Conservation (phyloP, 2,888 invertebrate species). For the Pardosa pseudoannulata region DNA sequence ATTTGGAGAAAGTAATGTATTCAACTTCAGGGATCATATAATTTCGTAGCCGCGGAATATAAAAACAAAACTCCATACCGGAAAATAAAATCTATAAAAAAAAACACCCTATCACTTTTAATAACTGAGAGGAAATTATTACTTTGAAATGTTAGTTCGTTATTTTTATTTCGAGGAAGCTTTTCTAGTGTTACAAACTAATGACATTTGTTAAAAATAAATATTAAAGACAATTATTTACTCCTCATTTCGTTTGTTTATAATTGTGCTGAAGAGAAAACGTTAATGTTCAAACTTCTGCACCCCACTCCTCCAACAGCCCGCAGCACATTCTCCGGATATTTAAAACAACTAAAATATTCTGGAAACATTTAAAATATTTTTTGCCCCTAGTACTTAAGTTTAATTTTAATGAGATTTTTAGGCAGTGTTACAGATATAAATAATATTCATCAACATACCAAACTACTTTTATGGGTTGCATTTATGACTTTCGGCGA, state of each 20-base stretch:
- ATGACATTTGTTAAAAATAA: too few relatives aligned
- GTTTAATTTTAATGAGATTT: constrained; percentile 53
- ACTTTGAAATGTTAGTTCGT: too few relatives aligned
- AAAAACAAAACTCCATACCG: too few relatives aligned
- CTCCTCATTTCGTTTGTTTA: background rate
- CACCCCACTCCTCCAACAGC: background rate
- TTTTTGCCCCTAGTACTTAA: background rate
- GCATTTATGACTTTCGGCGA: constrained; percentile 44
- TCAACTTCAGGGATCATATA: too few relatives aligned
- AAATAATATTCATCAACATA: constrained; percentile 55
- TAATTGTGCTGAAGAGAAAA: background rate
- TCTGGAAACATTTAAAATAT: background rate
- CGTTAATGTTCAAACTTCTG: background rate
- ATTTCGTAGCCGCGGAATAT: too few relatives aligned
- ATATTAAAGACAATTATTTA: background rate
- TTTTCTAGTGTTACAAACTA: too few relatives aligned
- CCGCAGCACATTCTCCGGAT: background rate
- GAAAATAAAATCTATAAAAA: too few relatives aligned
- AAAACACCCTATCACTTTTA: too few relatives aligned
- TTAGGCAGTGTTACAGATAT: constrained; percentile 35
- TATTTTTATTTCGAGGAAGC: too few relatives aligned
- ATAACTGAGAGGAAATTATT: too few relatives aligned
- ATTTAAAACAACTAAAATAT: constrained; percentile 1
- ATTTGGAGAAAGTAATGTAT: too few relatives aligned
- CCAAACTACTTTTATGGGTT: constrained; percentile 46